Evolutionary conservation across 2,888 invertebrate genomes (phyloP), one percentile per base, ranked within the genome.

Genomic region (Epinotia brunnichana): DNA sequence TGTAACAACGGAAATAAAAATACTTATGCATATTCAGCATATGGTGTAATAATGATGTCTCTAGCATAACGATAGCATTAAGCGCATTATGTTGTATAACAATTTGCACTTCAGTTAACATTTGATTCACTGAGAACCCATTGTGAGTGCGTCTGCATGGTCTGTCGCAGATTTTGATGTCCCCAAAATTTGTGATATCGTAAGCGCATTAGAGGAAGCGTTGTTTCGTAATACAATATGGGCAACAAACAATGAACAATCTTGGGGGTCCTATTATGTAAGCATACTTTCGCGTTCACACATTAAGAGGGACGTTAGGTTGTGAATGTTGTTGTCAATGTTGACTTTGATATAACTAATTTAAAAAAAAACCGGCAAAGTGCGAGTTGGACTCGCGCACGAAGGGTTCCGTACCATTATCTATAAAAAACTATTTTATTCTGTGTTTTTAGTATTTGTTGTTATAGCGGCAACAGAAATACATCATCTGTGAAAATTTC

Each of bases 191-290:
- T 74, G 61, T 74, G 74, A 66, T 73, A 74, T 71, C 63, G 74
- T 56, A 70, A 74, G 71, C 74, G 56, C 64, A 39, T 72, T 69
- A 59, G 64, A 73, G 69, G 76, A 74, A 69, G 69, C 61, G 68
- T 35, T 73, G 59, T 74, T 59, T 76, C 69, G 73, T 63, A 74
- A 74, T 69, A 74, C 68, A 74, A 76, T 74, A 74, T 76, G 69
- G 73, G 69, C 71, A 69, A 69, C 70, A 74, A 56, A 76, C 76
- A 76, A 74, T 76, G 70, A 70, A 70, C 73, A 60, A 70, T 73
- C 70, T 67, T 57, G 57, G 70, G 54, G 56, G 59, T n/a, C 59
- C 56, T 63, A 75, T 73, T 73, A 68, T 59, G 39, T 54, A 67
- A 54, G 39, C 57, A 44, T 53, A 57, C 19, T 51, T 44, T 41